Evolutionary conservation across 1,140 invertebrate species (phyloP).

Genomic region (Proales similis): DNA sequence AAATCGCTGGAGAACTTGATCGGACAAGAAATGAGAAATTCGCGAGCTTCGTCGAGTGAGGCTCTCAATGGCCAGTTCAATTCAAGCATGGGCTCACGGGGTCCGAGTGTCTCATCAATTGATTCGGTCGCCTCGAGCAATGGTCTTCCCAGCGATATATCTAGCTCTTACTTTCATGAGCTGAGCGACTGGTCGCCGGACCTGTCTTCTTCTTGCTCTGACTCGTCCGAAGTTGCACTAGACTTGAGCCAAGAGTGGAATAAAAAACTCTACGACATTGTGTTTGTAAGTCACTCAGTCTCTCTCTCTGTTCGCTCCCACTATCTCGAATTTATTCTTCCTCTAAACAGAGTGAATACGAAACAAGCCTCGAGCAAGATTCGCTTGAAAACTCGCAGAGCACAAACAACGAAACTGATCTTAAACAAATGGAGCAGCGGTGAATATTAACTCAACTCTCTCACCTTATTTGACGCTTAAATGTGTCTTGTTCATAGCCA

Average conservation of each 20-base stretch:
- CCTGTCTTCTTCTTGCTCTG: constrained; percentile 11
- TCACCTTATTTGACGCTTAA: too few relatives aligned
- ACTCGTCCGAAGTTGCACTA: constrained; percentile 23
- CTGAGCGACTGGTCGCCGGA: constrained; percentile 35
- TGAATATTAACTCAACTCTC: not conserved
- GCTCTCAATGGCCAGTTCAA: too few relatives aligned
- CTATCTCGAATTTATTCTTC: not conserved
- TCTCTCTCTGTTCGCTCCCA: not conserved
- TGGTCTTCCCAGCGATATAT: constrained; percentile 34
- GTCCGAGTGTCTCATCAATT: not conserved
- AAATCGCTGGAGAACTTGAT: constrained; percentile 30
- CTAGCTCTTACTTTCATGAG: constrained; percentile 36
- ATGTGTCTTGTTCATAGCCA: too few relatives aligned
- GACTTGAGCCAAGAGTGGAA: not conserved
- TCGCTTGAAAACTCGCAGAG: constrained; percentile 14
- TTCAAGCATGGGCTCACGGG: not conserved
- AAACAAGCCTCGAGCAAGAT: constrained; percentile 8
- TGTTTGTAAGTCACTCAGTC: constrained; percentile 11
- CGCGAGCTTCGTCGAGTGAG: not conserved
- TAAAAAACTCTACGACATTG: not conserved
- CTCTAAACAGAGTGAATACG: not conserved
- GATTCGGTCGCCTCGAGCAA: constrained; percentile 1
- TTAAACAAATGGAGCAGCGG: constrained; percentile 15
- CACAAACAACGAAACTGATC: constrained; percentile 12
- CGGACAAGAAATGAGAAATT: constrained; percentile 22